Base-by-base conservation (phyloP, 2,797 vertebrate species). In the Trematomus bernacchii region DNA sequence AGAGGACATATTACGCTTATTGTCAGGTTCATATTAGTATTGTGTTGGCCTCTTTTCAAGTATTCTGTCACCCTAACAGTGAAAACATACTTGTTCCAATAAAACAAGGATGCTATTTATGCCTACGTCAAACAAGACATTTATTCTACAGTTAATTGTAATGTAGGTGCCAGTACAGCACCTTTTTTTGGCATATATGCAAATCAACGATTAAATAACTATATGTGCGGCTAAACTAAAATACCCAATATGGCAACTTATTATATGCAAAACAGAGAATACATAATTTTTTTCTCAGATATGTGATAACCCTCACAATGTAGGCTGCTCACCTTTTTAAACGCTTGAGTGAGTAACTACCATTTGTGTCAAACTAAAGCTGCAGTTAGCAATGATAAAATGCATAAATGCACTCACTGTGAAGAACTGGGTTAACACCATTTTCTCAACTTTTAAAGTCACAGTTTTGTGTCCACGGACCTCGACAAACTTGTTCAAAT, bases 401-500 rank as follows among this genome's bases (percentile, higher is more conserved):
- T 11, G 53, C 15, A 59, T 23, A 2, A 73, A 58, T 10, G 21
- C 30, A 51, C 59, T 54, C 30, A 51, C 59, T 54, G 23, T 7
- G 1, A 72, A 40, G 50, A 64, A 44, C 37, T 55, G 64, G 13
- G 65, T 58, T 15, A 37, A 64, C n/a, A 2, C 23, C 71, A 50
- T 21, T 66, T 40, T 53, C 40, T 61, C 42, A 27, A 47, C 48
- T 61, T 37, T 51, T 23, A 48, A 44, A 64, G 55, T 6, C 21
- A 30, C 3, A 37, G 57, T 1, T 67, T 55, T 52, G 7, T 50
- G 7, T 21, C 42, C 40, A n/a, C 10, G 3, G 42, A 50, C 63
- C 6, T 3, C 23, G 51, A 54, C 48, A 44, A 77, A 76, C 50
- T 53, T 60, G 47, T 51, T 1, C 10, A 71, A 67, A 60, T 52